A percentile compares a stretch with the other conserved stretches of the same genome.
Evolutionary conservation across 1,140 invertebrate species (phyloP).

Genomic region (Hyphantria cunea): DNA sequence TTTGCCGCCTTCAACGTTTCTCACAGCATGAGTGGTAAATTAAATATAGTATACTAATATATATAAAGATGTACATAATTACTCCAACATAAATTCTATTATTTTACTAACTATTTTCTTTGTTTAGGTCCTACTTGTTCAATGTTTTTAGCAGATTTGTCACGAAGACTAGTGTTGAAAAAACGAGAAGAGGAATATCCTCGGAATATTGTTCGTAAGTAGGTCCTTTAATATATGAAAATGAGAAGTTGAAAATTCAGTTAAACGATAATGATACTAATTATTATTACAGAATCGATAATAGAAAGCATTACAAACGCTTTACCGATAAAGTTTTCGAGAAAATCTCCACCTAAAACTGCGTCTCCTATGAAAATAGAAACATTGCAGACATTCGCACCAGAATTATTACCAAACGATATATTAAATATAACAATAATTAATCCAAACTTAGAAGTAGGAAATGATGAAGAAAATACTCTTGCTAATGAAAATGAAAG

Average conservation of each 20-base stretch:
- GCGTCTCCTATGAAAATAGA: slow-evolving; percentile 65
- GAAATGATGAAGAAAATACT: neutral
- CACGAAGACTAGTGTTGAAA: slow-evolving; percentile 58
- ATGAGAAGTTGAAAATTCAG: too few relatives aligned
- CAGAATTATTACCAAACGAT: slow-evolving; percentile 61
- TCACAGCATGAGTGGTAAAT: too few relatives aligned
- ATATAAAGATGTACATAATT: too few relatives aligned
- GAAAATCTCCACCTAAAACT: slow-evolving; percentile 44
- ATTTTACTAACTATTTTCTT: neutral
- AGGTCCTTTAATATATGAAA: neutral
- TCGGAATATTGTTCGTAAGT: slow-evolving; percentile 67
- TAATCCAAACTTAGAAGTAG: slow-evolving; percentile 27
- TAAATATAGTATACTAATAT: too few relatives aligned
- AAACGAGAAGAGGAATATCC: slow-evolving; percentile 58
- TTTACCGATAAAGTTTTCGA: slow-evolving; percentile 58
- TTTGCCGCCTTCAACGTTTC: too few relatives aligned
- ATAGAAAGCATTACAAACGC: slow-evolving; percentile 65
- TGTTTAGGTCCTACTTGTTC: slow-evolving; percentile 63
- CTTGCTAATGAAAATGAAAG: slow-evolving; percentile 27
- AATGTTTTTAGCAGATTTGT: slow-evolving; percentile 67
- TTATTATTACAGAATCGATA: slow-evolving; percentile 51
- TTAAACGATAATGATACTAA: too few relatives aligned
- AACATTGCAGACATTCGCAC: slow-evolving; percentile 58
- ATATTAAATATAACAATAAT: slow-evolving; percentile 49
- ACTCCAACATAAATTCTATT: too few relatives aligned